phyloP scores from a whole-genome alignment of 2,888 invertebrate species.

The Megamerina dolium region DNA sequence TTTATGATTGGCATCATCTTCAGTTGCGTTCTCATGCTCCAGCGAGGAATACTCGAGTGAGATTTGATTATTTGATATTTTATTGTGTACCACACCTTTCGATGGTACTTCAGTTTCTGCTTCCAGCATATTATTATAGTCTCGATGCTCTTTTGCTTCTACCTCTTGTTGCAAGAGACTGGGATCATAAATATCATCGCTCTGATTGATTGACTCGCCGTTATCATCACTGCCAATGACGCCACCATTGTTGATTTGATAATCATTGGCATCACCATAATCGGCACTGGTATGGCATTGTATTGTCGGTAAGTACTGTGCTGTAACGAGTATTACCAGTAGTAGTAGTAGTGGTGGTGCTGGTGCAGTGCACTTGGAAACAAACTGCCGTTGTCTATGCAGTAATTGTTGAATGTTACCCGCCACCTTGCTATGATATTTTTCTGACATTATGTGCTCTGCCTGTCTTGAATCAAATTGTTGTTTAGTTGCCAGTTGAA shows the following conservation, averaged over 20 bases:
- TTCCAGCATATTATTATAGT: conserved; percentile 25
- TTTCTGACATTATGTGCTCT: too few species aligned
- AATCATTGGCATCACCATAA: conserved; percentile 19
- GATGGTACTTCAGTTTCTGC: conserved; percentile 13
- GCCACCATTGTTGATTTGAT: conserved; percentile 11
- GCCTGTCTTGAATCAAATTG: too few species aligned
- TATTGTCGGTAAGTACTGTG: too few species aligned
- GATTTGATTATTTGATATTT: conserved; percentile 23
- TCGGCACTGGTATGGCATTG: conserved; percentile 11
- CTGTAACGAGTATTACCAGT: too few species aligned
- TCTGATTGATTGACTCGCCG: conserved; percentile 4
- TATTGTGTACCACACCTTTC: conserved; percentile 13
- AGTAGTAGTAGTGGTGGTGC: conserved; percentile 11
- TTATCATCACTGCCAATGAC: conserved; percentile 3
- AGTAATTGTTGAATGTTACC: too few species aligned
- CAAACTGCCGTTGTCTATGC: too few species aligned
- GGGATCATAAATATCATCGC: conserved; percentile 34
- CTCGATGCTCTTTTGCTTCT: conserved; percentile 20
- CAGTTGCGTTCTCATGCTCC: conserved; percentile 13
- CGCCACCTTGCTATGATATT: too few species aligned
- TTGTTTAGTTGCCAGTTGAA: too few species aligned
- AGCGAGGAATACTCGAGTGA: conserved; percentile 18
- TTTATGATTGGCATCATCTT: too few species aligned
- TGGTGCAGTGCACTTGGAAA: too few species aligned
- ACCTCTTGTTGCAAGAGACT: conserved; percentile 28